Evolutionary conservation across 2,113 vertebrate genomes (phyloP).

Genomic region (Helogale parvula): DNA sequence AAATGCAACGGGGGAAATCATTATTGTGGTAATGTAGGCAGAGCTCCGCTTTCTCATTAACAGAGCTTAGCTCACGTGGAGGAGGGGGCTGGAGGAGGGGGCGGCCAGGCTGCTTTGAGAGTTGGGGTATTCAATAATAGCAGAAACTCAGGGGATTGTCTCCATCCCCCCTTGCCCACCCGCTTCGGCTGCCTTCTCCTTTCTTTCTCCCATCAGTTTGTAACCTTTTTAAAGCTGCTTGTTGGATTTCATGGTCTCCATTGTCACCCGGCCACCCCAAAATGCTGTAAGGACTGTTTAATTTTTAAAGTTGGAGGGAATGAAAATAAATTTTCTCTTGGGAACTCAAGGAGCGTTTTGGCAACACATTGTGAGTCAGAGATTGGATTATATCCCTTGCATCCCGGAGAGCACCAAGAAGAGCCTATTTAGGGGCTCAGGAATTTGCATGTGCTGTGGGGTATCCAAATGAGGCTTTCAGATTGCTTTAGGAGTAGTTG

Average conservation of each 20-base stretch:
- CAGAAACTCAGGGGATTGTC: constrained; percentile 71
- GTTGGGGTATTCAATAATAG: constrained; percentile 74
- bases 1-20: constrained; percentile 62
- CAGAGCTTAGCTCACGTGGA: constrained; percentile 48
- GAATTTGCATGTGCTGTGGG: not conserved
- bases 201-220: constrained; percentile 30
- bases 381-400: constrained; percentile 41
- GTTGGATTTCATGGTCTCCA: constrained; percentile 38
- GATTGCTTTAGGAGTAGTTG: not conserved
- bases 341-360: constrained; percentile 60
- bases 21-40: constrained; percentile 71
- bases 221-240: constrained; percentile 54
- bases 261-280: constrained; percentile 49
- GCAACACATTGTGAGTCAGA: constrained; percentile 23
- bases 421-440: not conserved
- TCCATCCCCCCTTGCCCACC: constrained; percentile 27
- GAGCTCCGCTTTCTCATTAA: constrained; percentile 71
- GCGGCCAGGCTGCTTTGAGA: constrained; percentile 44
- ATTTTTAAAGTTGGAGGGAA: constrained; percentile 78
- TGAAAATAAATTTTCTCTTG: constrained; percentile 67
- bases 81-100: constrained; percentile 46
- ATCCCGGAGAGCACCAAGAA: not conserved
- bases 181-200: constrained; percentile 54
- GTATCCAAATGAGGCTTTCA: not conserved
- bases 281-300: constrained; percentile 55